phyloP scores from a whole-genome alignment of 2,888 invertebrate genomes.

The Heliothis peltigera region DNA sequence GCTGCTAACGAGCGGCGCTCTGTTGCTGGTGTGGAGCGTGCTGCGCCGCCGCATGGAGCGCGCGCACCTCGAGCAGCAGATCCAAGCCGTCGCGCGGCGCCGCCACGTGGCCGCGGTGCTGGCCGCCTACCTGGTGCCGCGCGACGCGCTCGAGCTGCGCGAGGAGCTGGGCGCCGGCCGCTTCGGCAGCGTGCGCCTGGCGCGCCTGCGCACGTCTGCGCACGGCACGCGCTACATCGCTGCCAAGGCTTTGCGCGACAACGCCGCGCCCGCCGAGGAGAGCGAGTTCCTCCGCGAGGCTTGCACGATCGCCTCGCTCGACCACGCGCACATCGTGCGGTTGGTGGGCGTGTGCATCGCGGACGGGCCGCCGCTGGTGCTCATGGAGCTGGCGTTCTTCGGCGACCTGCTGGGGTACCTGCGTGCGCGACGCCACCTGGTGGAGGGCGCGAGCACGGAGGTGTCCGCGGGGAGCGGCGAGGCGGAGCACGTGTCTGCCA shows the following conservation, averaged over 20 bases:
- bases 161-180: slow-evolving; percentile 75
- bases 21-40: slow-evolving; percentile 41
- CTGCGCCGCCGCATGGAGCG: slow-evolving; percentile 58
- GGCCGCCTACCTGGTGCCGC: slow-evolving; percentile 63
- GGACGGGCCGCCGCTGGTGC: slow-evolving; percentile 94
- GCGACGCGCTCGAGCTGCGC: slow-evolving; percentile 63
- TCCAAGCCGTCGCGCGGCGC: slow-evolving; percentile 64
- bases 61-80: slow-evolving; percentile 49
- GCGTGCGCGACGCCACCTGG: slow-evolving; percentile 92
- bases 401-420: slow-evolving; percentile 96
- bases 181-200: slow-evolving; percentile 76
- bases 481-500: slow-evolving; percentile 68
- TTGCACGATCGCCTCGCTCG: slow-evolving; percentile 95
- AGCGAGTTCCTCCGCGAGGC: slow-evolving; percentile 94
- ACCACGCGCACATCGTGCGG: slow-evolving; percentile 95
- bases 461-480: slow-evolving; percentile 89
- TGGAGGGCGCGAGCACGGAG: slow-evolving; percentile 88
- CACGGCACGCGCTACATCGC: slow-evolving; percentile 91
- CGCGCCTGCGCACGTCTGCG: slow-evolving; percentile 66
- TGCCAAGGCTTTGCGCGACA: slow-evolving; percentile 95
- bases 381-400: slow-evolving; percentile 97
- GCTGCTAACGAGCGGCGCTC: slow-evolving; percentile 76
- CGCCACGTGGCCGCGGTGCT: slow-evolving; percentile 59
- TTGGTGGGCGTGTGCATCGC: slow-evolving; percentile 94
- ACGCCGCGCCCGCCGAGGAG: slow-evolving; percentile 94